Conservation (phyloP, 2,888 invertebrate genomes). For the Tryphoninae sp. region DNA sequence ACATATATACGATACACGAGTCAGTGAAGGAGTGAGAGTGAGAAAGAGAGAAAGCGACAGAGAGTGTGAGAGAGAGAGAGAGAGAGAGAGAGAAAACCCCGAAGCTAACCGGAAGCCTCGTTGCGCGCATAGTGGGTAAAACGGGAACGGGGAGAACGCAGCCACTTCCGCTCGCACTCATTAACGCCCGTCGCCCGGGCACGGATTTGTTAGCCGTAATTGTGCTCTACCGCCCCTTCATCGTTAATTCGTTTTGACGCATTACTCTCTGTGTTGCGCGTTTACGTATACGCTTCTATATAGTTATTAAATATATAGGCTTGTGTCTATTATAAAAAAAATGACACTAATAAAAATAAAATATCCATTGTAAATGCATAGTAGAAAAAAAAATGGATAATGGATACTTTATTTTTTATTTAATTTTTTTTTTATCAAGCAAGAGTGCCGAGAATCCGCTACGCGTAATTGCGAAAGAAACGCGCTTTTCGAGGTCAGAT, state of each 20-base stretch:
- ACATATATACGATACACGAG: conserved; percentile 9
- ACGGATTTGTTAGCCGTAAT: conserved; percentile 80
- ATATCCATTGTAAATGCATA: conserved; percentile 9
- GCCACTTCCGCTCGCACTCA: conserved; percentile 80
- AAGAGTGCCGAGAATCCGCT: conserved; percentile 10
- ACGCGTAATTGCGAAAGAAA: conserved; percentile 45
- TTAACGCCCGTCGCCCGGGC: conserved; percentile 77
- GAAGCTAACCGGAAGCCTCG: conserved; percentile 78
- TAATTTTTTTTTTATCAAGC: neutral
- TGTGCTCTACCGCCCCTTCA: conserved; percentile 69
- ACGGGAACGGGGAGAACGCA: conserved; percentile 49
- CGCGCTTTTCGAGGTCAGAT: conserved; percentile 48
- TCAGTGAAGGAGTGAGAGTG: conserved; percentile 6
- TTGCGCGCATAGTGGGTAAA: conserved; percentile 64
- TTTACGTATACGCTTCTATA: conserved; percentile 25
- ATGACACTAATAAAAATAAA: neutral
- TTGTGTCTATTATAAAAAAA: conserved; percentile 10
- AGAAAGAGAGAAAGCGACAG: conserved; percentile 26
- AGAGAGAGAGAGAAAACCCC: conserved; percentile 69
- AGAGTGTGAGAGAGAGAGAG: conserved; percentile 41
- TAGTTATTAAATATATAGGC: neutral
- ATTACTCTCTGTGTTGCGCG: conserved; percentile 68
- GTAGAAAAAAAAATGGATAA: conserved; percentile 14
- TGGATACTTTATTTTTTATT: conserved; percentile 8
- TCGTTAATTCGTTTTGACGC: conserved; percentile 78